phyloP scores from a whole-genome alignment of 2,113 vertebrate genomes.

The Myxocyprinus asiaticus region DNA sequence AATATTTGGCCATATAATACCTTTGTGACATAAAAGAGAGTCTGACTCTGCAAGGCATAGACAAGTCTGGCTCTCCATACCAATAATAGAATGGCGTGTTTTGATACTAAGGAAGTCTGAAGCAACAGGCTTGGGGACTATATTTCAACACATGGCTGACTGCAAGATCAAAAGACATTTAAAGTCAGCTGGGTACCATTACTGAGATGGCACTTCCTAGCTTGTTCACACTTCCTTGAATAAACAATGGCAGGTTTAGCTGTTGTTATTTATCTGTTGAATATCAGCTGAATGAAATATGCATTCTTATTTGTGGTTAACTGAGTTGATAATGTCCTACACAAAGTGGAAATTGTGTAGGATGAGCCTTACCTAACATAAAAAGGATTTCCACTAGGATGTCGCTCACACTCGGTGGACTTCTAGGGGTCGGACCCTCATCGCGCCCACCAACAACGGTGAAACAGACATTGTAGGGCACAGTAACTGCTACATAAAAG shows the following conservation, averaged over 20 bases:
- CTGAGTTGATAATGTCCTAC: background rate
- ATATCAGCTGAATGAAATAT: background rate
- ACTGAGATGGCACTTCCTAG: background rate
- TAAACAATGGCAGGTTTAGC: background rate
- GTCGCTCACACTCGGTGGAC: slow-evolving; percentile 76
- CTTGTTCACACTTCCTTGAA: background rate
- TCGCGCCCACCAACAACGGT: slow-evolving; percentile 70
- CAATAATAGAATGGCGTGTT: background rate
- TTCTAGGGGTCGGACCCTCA: slow-evolving; percentile 68
- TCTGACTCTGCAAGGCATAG: background rate
- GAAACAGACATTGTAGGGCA: slow-evolving; percentile 84
- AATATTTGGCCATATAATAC: no score
- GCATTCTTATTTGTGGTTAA: background rate
- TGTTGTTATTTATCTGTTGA: background rate
- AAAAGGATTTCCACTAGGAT: slow-evolving; percentile 85
- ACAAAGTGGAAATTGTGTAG: background rate
- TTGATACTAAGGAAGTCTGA: background rate
- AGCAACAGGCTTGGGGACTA: background rate
- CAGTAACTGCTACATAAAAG: slow-evolving; percentile 84
- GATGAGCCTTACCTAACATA: slow-evolving; percentile 72
- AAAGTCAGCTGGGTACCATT: background rate
- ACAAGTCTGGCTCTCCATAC: background rate
- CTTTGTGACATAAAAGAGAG: background rate
- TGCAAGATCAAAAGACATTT: background rate
- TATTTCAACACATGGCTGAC: background rate